Evolutionary conservation across 2,113 vertebrate genomes (phyloP), one percentile per base, ranked within the genome.

Genomic region (Origma solitaria): DNA sequence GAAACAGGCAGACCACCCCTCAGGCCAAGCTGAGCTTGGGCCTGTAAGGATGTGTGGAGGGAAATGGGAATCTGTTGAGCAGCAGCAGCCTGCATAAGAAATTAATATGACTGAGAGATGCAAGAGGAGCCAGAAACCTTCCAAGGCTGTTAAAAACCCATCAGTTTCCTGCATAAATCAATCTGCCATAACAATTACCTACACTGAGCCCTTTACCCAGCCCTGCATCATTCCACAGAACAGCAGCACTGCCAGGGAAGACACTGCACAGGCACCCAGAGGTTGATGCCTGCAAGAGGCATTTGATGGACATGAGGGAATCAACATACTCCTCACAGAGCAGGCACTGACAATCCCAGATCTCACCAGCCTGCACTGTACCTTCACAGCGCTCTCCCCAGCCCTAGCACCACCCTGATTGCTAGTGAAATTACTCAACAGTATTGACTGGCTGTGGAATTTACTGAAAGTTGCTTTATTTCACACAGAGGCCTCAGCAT

Each of bases 61-160:
- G 99, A 99, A 88, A 99, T 99, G 17, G 99, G 99, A 93, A 99
- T 99, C 97, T 99, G 99, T 97, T 99, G 99, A 95, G 99, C 99
- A 51, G 99, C 98, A 35, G 99, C 98, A 16, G 99, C 99, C 99
- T 99, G 97, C 14, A 86, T 21, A 81, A 80, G 20, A 89, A 80
- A 85, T 60, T 5, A 85, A 37, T n/a, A 75, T 73, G 15, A 83
- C 21, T 80, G 33, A 87, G 88, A 91, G 5, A 25, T 38, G 31
- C 31, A 35, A 69, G 4, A 73, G 23, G 14, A 87, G 70, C 37
- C 61, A 86, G 57, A 91, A 73, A 51, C 37, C 58, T 56, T 70
- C 60, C 25, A 25, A 79, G 11, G 50, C 8, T 83, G 25, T 60
- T 88, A 78, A 64, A 90, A 92, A 62, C n/a, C 50, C 28, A 88